These are phyloP conservation scores for Labroides dimidiatus DNA, from an alignment of 2,797 vertebrate genomes.

Conservation along the genomic window DNA sequence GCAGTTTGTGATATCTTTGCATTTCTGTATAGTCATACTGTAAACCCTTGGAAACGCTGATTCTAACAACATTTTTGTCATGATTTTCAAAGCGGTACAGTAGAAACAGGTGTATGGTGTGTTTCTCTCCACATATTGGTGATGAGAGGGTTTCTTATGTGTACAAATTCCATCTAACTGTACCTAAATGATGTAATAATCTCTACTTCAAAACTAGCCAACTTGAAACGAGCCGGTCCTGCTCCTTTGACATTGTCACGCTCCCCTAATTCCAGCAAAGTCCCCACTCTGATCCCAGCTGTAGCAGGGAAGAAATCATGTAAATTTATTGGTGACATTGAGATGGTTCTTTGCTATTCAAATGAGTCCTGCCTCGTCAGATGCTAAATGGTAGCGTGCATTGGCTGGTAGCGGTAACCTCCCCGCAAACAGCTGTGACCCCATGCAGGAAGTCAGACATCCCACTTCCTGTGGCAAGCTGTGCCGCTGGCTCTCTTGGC, in stretches of 20 bases:
- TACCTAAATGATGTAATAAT: constrained; percentile 50
- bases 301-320: constrained; percentile 83
- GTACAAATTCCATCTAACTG: constrained; percentile 30
- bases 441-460: constrained; percentile 89
- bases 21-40: no score
- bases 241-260: constrained; percentile 81
- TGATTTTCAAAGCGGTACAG: not conserved
- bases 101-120: not conserved
- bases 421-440: constrained; percentile 92
- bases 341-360: constrained; percentile 88
- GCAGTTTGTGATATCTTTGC: not conserved
- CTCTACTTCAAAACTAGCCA: constrained; percentile 60
- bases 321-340: constrained; percentile 91
- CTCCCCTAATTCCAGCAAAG: constrained; percentile 80
- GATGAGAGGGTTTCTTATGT: not conserved
- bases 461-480: constrained; percentile 92
- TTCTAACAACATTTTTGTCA: not conserved
- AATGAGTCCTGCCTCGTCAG: constrained; percentile 84
- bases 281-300: constrained; percentile 81
- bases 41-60: not conserved
- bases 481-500: constrained; percentile 92
- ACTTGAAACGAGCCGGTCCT: constrained; percentile 64
- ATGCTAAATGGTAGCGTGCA: constrained; percentile 81
- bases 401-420: constrained; percentile 83
- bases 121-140: constrained; percentile 6